Evolutionary conservation across 2,888 invertebrate genomes (phyloP), one percentile per base, ranked within the genome.

Genomic region (Spilosoma lubricipeda): DNA sequence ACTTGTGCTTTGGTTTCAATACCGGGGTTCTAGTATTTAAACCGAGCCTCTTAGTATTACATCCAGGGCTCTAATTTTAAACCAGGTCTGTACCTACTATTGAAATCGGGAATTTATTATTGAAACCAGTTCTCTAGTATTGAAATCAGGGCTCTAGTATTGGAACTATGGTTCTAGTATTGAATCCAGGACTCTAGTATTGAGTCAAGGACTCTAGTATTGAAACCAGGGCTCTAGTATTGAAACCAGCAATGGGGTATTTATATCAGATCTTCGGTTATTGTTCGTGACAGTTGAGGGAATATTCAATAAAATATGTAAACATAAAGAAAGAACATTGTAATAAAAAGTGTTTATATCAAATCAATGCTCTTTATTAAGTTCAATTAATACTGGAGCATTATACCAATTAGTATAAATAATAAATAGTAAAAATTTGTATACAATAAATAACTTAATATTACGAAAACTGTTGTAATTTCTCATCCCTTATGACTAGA

Each of bases 331-430:
- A 48, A 42, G 1, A 56, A n/a, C 63, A 20, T 30, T 64, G 33
- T 71, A 83, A 87, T 85, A 83, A 89, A 88, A 82, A 72, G 75
- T 80, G 76, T 69, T 74, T 66, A 77, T 79, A 73, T 82, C 74
- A 90, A 91, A 89, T 90, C 84, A 91, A 92, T 91, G 91, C 93
- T 90, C 91, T 95, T 94, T 94, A 95, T 94, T 94, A 89, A 91
- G 85, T 83, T 87, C 79, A 82, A 88, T 92, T 93, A 94, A 94
- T 93, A 93, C 86, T 91, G 89, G 94, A 94, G 94, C 92, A 93
- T 88, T 79, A 83, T 91, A 92, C 91, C 89, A 91, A 92, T 93
- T 89, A 90, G 87, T 91, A 89, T 89, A 89, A 89, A 90, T 91
- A 88, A 90, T 83, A 81, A 92, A 90, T 90, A 91, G 89, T 93